Base-by-base conservation (phyloP, 2,113 vertebrate species). In the Spizaetus ornatus region DNA sequence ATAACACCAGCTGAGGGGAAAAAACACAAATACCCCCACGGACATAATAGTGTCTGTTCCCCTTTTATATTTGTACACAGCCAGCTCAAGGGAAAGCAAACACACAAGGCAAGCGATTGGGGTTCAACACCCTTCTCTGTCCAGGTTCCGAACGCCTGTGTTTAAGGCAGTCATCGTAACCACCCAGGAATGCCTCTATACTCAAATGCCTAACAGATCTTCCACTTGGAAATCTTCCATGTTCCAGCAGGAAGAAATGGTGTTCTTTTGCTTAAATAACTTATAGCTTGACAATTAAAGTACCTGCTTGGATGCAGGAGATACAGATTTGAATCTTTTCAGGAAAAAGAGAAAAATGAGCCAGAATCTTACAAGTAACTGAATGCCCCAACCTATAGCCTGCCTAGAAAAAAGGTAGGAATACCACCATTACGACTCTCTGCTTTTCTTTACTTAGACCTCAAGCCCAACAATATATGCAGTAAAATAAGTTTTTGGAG, bases 351-450 rank as follows among this genome's bases (percentile, higher is more conserved):
- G 18, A 63, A 86, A 88, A n/a, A 11, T 12, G 14, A 82, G 16
- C 18, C 22, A 61, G 56, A 72, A 25, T 56, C 47, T 48, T 25
- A 48, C 13, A 36, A 10, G 43, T 69, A n/a, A 34, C 23, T 48
- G 31, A 22, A 22, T 0, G 1, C 14, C 34, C 9, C 48, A 63
- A 0, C 6, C 47, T 26, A 12, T 6, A 36, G 5, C 22, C 32
- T 52, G 9, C 13, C 9, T 21, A 36, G n/a, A 42, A 29, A 50
- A 21, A 34, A 42, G 4, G 40, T 5, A 50, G 32, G 45, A 61
- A 26, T 25, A 38, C 3, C 32, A 42, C 10, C 4, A n/a, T 82
- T 16, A 22, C 5, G 12, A 4, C 1, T 63, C 40, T 74, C 38
- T 32, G 11, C 29, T 67, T 77, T 71, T 27, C n/a, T 88, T 91